phyloP scores from a whole-genome alignment of 2,797 vertebrate species.

The Neosalanx taihuensis region DNA sequence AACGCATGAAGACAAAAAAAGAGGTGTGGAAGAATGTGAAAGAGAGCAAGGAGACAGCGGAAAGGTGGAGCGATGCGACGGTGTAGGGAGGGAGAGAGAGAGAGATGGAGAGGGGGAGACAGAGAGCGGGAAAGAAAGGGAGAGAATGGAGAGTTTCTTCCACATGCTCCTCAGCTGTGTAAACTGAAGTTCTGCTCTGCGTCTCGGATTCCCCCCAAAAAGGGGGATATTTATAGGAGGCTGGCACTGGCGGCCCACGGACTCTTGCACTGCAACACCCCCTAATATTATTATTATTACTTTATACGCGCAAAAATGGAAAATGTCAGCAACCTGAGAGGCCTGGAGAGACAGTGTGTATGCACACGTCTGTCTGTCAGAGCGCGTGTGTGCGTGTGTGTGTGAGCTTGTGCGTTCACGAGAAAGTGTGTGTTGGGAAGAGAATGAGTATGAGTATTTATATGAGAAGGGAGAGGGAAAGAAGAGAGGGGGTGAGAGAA shows the following conservation, averaged over 20 bases:
- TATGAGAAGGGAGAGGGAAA: constrained; percentile 39
- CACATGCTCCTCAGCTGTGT: constrained; percentile 85
- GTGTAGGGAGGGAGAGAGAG: constrained; percentile 1
- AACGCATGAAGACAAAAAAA: constrained; percentile 44
- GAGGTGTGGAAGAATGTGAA: constrained; percentile 51
- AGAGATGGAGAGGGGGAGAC: constrained; percentile 22
- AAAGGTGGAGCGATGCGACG: constrained; percentile 6
- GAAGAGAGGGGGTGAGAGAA: constrained; percentile 51
- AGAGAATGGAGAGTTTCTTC: constrained; percentile 59
- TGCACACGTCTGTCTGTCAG: constrained; percentile 45
- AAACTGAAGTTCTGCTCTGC: constrained; percentile 75
- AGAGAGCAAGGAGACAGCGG: constrained; percentile 33
- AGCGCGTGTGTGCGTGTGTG: constrained; percentile 41
- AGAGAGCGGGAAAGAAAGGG: constrained; percentile 23
- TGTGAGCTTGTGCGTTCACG: constrained; percentile 45
- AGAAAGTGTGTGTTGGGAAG: constrained; percentile 29
- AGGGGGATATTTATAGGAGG: constrained; percentile 81
- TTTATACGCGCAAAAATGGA: constrained; percentile 79
- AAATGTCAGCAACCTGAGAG: constrained; percentile 80
- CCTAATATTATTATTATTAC: constrained; percentile 79
- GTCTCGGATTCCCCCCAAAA: constrained; percentile 78
- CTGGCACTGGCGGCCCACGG: constrained; percentile 71
- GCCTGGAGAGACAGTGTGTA: constrained; percentile 63
- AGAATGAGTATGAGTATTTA: constrained; percentile 48
- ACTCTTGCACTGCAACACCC: constrained; percentile 73